A percentile compares a stretch with the other conserved stretches of the same genome.
Conservation (phyloP, 2,113 vertebrate genomes). For the Calyptommatus sinebrachiatus region DNA sequence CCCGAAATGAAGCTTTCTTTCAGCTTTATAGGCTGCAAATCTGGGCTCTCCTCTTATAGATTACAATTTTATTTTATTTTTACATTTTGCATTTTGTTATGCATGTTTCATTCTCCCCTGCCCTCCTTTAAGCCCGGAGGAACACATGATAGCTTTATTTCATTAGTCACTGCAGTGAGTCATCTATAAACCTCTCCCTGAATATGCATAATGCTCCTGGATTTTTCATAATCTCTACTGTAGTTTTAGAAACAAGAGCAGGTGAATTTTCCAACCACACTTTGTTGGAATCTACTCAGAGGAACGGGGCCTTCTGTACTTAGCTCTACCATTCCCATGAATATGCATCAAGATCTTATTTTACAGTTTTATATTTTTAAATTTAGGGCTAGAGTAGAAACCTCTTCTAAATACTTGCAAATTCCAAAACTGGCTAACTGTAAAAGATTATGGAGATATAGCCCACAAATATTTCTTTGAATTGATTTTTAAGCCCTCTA, state of each 20-base stretch:
- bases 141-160: conserved; percentile 17
- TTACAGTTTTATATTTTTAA: not conserved
- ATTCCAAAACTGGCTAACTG: too few relatives aligned
- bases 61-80: conserved; percentile 12
- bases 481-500: too few relatives aligned
- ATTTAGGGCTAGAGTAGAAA: not conserved
- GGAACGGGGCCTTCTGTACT: not conserved
- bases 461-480: too few relatives aligned
- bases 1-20: not conserved
- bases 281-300: not conserved
- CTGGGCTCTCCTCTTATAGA: conserved; percentile 21
- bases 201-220: conserved; percentile 18
- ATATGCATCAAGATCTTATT: not conserved
- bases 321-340: not conserved
- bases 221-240: conserved; percentile 19
- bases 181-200: conserved; percentile 29
- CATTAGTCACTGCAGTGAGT: conserved; percentile 31
- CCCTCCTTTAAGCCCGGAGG: not conserved
- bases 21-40: not conserved
- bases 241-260: conserved; percentile 17
- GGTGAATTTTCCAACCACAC: not conserved
- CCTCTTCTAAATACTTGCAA: not conserved
- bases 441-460: too few relatives aligned
- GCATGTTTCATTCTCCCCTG: conserved; percentile 6
- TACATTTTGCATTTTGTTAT: conserved; percentile 13